phyloP scores from a whole-genome alignment of 2,797 vertebrate species.

The Eulemur rubriventer region DNA sequence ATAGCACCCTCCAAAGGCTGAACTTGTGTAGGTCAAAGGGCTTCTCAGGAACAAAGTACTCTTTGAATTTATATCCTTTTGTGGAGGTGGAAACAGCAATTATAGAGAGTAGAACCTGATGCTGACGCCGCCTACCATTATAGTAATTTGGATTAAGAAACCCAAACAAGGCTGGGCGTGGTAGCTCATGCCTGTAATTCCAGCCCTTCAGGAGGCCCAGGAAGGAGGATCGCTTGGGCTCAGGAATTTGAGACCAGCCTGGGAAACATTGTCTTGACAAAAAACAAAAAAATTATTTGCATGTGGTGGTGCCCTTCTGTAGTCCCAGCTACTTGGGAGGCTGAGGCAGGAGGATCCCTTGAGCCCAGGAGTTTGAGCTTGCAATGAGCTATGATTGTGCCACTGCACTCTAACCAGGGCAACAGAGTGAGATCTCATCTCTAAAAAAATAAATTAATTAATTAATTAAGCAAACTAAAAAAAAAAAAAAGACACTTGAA shows the following conservation, averaged over 20 bases:
- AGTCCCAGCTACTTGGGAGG: neutral
- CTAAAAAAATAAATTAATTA: neutral
- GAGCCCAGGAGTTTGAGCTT: neutral
- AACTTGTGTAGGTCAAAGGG: neutral
- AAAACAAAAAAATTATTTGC: neutral
- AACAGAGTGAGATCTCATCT: neutral
- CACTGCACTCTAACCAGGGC: neutral
- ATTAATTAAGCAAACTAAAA: too few relatives aligned
- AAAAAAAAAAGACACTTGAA: neutral
- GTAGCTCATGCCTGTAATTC: too few relatives aligned
- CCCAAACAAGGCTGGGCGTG: neutral
- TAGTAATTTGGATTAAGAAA: neutral
- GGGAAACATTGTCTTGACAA: neutral
- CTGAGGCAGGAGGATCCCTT: neutral
- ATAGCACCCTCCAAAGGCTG: neutral
- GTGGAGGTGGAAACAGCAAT: neutral
- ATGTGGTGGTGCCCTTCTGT: neutral
- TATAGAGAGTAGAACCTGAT: neutral
- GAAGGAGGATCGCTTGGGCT: neutral
- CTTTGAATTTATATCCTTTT: neutral
- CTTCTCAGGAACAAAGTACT: neutral
- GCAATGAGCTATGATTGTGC: neutral
- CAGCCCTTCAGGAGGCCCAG: neutral
- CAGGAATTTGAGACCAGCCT: neutral
- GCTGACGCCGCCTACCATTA: fast-evolving